Conservation (phyloP, 2,797 vertebrate species). For the Trachops cirrhosus region DNA sequence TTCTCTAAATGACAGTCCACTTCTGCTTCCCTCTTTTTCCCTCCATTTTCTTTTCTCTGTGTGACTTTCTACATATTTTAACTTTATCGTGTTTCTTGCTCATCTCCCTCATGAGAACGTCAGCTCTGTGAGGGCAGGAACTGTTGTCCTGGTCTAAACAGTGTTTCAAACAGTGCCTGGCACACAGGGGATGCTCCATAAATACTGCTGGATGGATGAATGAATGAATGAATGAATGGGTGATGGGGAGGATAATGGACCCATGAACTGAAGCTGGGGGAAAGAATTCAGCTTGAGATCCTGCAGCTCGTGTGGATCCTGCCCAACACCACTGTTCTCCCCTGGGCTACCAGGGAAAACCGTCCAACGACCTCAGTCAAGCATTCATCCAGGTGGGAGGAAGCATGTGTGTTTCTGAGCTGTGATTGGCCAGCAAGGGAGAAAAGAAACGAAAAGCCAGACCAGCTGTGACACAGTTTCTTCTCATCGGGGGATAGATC, state of each 20-base stretch:
- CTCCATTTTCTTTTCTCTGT: background rate
- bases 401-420: background rate
- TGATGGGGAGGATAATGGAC: background rate
- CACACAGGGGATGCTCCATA: background rate
- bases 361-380: background rate
- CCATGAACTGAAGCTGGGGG: too few species aligned
- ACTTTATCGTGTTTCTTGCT: background rate
- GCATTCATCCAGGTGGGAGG: background rate
- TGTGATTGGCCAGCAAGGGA: background rate
- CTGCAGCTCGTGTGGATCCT: background rate
- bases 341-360: background rate
- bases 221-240: background rate
- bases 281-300: background rate
- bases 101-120: background rate
- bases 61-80: background rate
- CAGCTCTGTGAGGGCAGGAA: background rate
- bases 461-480: background rate
- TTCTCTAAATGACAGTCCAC: background rate
- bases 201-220: background rate
- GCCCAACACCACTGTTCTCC: background rate
- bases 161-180: background rate
- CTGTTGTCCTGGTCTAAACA: background rate
- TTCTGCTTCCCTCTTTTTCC: background rate
- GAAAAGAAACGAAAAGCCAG: background rate
- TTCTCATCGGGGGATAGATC: background rate